Conservation (phyloP, 2,797 vertebrate genomes). For the Monodelphis domestica region DNA sequence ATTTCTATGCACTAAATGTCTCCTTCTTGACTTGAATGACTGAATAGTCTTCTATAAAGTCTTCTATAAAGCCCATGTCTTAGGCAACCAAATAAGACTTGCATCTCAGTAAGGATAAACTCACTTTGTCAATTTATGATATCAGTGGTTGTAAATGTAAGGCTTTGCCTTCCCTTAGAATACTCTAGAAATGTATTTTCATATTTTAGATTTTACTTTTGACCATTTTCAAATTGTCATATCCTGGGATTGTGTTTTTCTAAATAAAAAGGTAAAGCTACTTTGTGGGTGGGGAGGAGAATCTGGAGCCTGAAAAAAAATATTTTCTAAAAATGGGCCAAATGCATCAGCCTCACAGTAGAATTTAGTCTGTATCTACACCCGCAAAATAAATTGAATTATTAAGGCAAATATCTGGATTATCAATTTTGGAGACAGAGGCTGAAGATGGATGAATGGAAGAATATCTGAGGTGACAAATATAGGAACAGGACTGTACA, state of each 20-base stretch:
- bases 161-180: slow-evolving; percentile 9
- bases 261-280: background rate
- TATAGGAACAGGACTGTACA: background rate
- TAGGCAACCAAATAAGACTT: background rate
- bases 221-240: background rate
- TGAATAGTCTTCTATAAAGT: too few species aligned
- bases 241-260: background rate
- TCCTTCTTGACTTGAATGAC: background rate
- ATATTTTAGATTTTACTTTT: slow-evolving; percentile 11
- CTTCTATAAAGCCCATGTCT: background rate
- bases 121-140: background rate
- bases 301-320: background rate
- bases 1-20: background rate
- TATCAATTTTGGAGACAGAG: background rate
- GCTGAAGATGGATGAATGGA: background rate
- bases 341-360: background rate
- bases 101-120: background rate
- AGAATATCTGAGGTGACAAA: background rate
- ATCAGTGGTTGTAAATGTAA: slow-evolving; percentile 6
- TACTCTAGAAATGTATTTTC: slow-evolving; percentile 11
- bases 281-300: background rate
- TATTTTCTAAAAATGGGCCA: background rate
- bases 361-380: background rate
- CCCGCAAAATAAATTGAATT: background rate
- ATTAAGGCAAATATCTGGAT: background rate